These are phyloP conservation scores for Orussus abietinus DNA, from an alignment of 1,140 invertebrate species.

Conservation along the genomic window DNA sequence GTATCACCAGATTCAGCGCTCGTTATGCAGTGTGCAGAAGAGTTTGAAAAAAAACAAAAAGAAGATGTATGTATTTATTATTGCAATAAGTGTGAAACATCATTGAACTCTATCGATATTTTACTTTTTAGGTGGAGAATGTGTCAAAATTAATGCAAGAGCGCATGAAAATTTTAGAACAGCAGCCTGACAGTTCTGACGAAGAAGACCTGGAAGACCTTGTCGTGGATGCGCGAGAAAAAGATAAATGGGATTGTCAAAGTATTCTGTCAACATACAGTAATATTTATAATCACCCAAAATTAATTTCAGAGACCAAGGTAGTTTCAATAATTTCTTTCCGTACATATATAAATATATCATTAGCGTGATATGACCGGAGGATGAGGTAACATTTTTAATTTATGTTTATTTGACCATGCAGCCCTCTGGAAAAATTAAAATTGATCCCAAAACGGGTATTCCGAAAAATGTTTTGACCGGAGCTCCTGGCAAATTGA, in stretches of 20 bases:
- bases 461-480: constrained; percentile 66
- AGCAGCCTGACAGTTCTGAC: constrained; percentile 41
- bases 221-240: constrained; percentile 58
- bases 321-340: constrained; percentile 39
- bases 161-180: constrained; percentile 32
- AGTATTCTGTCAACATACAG: constrained; percentile 87
- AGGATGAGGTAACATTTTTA: constrained; percentile 12
- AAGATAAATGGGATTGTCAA: constrained; percentile 88
- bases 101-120: constrained; percentile 1
- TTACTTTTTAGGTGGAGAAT: constrained; percentile 30
- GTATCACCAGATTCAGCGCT: constrained; percentile 65
- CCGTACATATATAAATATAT: background rate
- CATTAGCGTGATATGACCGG: background rate
- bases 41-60: constrained; percentile 54
- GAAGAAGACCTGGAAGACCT: constrained; percentile 60
- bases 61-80: constrained; percentile 30
- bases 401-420: constrained; percentile 17
- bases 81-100: constrained; percentile 4
- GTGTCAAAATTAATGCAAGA: constrained; percentile 37
- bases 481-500: constrained; percentile 57
- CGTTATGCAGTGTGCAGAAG: constrained; percentile 58
- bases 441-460: constrained; percentile 68
- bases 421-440: constrained; percentile 60
- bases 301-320: constrained; percentile 76
- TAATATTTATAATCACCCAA: constrained; percentile 87